phyloP scores from a whole-genome alignment of 2,797 vertebrate genomes.

The Lophotriccus pileatus region DNA sequence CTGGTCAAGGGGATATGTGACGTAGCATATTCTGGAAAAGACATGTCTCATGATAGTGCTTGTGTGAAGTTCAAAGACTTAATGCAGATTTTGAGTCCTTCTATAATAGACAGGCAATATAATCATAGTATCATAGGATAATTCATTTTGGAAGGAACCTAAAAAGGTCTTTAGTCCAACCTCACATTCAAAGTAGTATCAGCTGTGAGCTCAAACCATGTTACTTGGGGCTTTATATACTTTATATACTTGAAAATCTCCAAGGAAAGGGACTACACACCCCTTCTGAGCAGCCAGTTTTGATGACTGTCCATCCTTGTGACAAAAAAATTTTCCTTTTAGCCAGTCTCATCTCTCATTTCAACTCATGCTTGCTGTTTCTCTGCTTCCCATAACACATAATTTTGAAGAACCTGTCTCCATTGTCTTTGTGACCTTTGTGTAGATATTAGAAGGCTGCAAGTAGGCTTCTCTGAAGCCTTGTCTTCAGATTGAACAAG shows the following conservation, averaged over 20 bases:
- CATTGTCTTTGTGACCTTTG: not conserved
- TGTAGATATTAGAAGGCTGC: not conserved
- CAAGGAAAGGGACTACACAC: not conserved
- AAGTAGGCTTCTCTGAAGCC: not conserved
- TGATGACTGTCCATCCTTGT: not conserved
- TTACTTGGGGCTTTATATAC: not conserved
- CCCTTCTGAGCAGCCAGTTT: not conserved
- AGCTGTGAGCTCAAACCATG: not conserved
- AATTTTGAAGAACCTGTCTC: not conserved
- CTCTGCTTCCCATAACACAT: not conserved
- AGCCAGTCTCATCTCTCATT: not conserved
- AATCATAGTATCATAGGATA: not conserved
- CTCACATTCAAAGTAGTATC: not conserved
- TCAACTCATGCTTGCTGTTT: not conserved
- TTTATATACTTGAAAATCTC: not conserved
- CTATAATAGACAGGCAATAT: not conserved
- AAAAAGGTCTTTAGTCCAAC: not conserved
- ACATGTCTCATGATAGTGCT: not conserved
- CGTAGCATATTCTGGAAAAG: not conserved
- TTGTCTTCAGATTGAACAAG: not conserved
- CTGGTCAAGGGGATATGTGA: not conserved
- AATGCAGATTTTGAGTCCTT: not conserved
- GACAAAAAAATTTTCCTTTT: not conserved
- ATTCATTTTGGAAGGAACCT: not conserved
- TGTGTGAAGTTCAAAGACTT: not conserved